Evolutionary conservation across 2,797 vertebrate genomes (phyloP).

Genomic region (Microtus agrestis): DNA sequence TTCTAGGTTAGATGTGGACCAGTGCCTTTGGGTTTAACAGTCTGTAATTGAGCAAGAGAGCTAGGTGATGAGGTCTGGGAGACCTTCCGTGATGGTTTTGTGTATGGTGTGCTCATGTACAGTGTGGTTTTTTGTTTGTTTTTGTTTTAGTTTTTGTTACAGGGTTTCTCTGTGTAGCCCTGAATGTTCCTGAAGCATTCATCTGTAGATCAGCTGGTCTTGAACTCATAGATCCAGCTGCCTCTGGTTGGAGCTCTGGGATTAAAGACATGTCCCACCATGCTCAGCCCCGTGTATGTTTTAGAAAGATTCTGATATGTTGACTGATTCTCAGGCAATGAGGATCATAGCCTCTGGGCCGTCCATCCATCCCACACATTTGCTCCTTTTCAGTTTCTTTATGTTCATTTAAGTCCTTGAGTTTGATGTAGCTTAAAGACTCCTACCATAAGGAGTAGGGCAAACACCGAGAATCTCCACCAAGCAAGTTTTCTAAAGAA

Average conservation of each 20-base stretch:
- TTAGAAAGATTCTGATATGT: neutral
- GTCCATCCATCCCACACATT: neutral
- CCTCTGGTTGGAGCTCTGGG: neutral
- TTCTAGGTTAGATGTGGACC: neutral
- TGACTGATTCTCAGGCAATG: neutral
- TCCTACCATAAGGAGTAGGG: neutral
- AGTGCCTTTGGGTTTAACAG: neutral
- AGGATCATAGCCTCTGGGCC: neutral
- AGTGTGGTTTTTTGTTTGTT: neutral
- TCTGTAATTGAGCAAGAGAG: neutral
- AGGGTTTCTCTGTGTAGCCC: neutral
- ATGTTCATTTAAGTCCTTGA: neutral
- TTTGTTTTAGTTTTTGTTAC: neutral
- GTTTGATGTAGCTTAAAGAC: neutral
- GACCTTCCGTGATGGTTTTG: neutral
- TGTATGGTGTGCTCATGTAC: neutral
- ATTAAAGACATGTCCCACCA: neutral
- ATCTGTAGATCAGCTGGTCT: neutral
- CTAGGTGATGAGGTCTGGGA: neutral
- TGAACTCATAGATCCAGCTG: neutral
- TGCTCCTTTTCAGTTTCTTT: neutral
- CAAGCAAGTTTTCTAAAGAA: constrained; percentile 8
- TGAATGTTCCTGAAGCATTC: neutral
- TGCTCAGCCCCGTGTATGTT: neutral
- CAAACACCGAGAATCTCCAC: constrained; percentile 8